Evolutionary conservation across 1,140 invertebrate genomes (phyloP).

Genomic region (Apocrypta bakeri): DNA sequence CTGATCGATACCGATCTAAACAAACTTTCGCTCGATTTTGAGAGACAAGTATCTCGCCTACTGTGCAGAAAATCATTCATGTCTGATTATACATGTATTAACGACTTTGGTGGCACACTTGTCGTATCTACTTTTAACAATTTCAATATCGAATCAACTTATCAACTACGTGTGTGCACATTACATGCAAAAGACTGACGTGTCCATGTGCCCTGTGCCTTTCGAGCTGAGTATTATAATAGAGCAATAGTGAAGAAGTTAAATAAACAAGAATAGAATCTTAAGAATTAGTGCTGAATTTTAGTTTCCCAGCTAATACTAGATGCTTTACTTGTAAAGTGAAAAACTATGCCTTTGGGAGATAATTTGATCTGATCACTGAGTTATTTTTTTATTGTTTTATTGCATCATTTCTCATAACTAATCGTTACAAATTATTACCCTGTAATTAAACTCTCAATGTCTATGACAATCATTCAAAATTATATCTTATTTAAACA

Average conservation of each 20-base stretch:
- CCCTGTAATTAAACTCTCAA: too few relatives aligned
- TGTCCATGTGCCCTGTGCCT: background rate
- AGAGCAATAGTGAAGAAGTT: too few relatives aligned
- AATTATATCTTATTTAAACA: background rate
- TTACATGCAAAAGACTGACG: background rate
- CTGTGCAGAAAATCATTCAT: background rate
- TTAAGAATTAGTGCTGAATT: too few relatives aligned
- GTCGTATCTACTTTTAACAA: constrained; percentile 35
- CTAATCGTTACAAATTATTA: too few relatives aligned
- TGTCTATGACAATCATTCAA: background rate
- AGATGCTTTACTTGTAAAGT: too few relatives aligned
- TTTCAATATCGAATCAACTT: constrained; percentile 44
- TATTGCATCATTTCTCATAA: too few relatives aligned
- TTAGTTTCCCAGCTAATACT: too few relatives aligned
- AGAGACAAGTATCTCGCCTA: background rate
- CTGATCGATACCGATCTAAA: constrained; percentile 35
- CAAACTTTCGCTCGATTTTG: constrained; percentile 37
- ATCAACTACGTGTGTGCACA: background rate
- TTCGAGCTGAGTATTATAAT: background rate
- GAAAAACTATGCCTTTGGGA: too few relatives aligned
- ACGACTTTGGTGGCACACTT: constrained; percentile 1
- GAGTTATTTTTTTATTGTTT: too few relatives aligned
- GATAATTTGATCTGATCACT: too few relatives aligned
- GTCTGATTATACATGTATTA: background rate
- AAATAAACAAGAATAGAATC: too few relatives aligned